Base-by-base conservation (phyloP, 2,113 vertebrate genomes). In the Procavia capensis region DNA sequence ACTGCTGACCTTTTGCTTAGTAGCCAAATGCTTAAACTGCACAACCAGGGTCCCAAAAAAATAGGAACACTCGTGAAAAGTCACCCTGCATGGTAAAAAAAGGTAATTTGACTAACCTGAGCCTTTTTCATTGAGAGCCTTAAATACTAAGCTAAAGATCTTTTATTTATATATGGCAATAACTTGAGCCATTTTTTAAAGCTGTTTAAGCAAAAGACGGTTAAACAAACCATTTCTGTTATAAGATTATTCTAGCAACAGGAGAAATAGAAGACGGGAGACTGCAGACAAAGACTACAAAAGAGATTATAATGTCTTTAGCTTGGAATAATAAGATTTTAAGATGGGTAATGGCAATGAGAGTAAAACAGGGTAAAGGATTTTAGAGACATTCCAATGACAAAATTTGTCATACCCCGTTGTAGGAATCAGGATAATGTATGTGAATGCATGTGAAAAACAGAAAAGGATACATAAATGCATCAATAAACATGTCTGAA, bases 141-240 rank as follows among this genome's bases (percentile, higher is more conserved):
- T 88, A 86, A 88, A 75, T 78, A 34, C 24, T 61, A 80, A 6
- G 24, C 4, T 27, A 19, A 89, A 93, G 16, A 90, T 70, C 31
- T 64, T 93, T 84, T 79, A 34, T 54, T 54, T 54, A 59, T 61
- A 34, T 61, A 31, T 27, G 25, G 57, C 29, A 86, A 97, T 57
- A 83, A 80, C 59, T 88, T 92, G 90, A 85, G 47, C 31, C 59
- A 14, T 66, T n/a, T n/a, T n/a, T n/a, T n/a, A n/a, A n/a, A n/a
- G n/a, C n/a, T n/a, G n/a, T n/a, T 96, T 94, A 91, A 85, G 25
- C 39, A 61, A 94, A 94, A 54, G 11, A 82, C n/a, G 83, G 36
- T 88, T 45, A 83, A 95, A 59, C 34, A 91, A 90, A 72, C 19
- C 20, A 90, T 45, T 81, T 13, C 41, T 95, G 34, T 96, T 96